Conservation (phyloP, 2,113 vertebrate genomes). For the Pantherophis guttatus region DNA sequence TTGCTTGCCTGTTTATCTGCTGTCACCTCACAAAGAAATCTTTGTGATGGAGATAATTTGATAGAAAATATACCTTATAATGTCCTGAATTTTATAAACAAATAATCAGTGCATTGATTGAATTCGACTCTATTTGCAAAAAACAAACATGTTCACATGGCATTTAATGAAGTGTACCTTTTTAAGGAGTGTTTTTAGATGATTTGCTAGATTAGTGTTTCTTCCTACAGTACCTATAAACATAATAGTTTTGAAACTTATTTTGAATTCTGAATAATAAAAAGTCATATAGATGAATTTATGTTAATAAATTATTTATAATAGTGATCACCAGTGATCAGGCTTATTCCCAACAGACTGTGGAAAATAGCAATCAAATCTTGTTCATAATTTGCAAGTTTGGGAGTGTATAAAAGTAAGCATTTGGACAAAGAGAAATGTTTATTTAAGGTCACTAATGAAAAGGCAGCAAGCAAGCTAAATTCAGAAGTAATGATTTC, state of each 20-base stretch:
- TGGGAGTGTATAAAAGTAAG: background rate
- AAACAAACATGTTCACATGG: background rate
- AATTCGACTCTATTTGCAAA: background rate
- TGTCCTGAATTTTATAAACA: background rate
- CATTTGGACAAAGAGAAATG: background rate
- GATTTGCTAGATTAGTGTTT: background rate
- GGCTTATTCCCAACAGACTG: background rate
- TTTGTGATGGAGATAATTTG: background rate
- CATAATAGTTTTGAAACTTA: background rate
- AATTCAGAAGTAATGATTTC: background rate
- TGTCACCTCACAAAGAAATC: background rate
- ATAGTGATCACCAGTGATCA: background rate
- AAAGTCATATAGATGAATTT: background rate
- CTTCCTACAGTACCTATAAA: background rate
- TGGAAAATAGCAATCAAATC: background rate
- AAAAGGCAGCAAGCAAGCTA: background rate
- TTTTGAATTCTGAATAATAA: background rate
- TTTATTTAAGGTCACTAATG: background rate
- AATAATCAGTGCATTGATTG: background rate
- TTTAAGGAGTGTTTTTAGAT: background rate
- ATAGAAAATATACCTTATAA: background rate
- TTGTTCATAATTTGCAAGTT: background rate
- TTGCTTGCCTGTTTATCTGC: background rate
- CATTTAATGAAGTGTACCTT: background rate
- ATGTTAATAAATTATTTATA: background rate